Conservation (phyloP, 23 tunicate genomes). For the Halocynthia roretzi region DNA sequence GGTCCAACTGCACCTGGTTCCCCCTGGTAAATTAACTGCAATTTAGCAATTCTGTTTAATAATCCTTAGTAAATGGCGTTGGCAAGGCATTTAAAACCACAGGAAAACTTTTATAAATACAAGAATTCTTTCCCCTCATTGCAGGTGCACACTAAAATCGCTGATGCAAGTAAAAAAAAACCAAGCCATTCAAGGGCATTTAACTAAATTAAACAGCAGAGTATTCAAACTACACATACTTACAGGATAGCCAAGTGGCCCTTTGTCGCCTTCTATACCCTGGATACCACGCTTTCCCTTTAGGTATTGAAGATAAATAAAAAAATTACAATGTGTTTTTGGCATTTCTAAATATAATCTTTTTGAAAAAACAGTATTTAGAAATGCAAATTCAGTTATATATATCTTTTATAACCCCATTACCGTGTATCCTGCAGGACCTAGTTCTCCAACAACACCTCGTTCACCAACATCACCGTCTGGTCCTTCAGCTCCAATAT, state of each 20-base stretch:
- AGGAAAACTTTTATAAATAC: no score
- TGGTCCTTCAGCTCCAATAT: conserved; percentile 9
- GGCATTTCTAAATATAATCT: no score
- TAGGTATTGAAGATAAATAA: neutral
- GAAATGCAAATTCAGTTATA: no score
- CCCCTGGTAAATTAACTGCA: neutral
- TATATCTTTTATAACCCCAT: no score
- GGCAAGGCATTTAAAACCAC: no score
- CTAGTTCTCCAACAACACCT: conserved; percentile 21
- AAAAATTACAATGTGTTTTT: no score
- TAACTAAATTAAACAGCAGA: neutral
- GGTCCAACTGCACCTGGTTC: neutral
- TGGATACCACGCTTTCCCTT: conserved; percentile 2
- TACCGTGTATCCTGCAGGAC: conserved; percentile 17
- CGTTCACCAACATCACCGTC: conserved; percentile 7
- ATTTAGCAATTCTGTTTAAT: no score
- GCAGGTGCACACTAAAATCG: no score
- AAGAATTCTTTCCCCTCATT: no score
- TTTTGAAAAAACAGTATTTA: no score
- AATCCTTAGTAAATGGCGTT: no score
- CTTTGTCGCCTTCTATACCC: conserved; percentile 24
- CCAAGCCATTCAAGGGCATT: neutral
- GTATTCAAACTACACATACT: neutral
- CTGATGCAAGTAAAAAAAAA: neutral
- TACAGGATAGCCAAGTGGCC: conserved; percentile 20